Conservation (phyloP, 35 echinoderm and acorn worm genomes). For the Eucidaris tribuloides region DNA sequence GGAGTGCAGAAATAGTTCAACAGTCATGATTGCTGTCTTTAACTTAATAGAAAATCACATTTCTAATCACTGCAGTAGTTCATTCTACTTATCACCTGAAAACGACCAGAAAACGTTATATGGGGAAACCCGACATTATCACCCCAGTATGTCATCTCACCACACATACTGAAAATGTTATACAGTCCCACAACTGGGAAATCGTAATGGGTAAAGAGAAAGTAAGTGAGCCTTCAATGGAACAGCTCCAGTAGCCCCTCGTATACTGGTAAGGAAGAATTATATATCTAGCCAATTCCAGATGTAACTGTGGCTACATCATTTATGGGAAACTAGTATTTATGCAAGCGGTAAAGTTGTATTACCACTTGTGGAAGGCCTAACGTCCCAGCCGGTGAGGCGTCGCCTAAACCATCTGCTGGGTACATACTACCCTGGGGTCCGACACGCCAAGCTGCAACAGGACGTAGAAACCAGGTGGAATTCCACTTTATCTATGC, state of each 20-base stretch:
- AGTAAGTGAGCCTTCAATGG: background rate
- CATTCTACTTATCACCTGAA: background rate
- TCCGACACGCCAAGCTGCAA: no score
- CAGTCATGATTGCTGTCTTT: background rate
- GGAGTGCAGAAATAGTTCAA: background rate
- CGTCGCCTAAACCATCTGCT: no score
- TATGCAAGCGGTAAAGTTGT: background rate
- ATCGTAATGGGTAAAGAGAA: background rate
- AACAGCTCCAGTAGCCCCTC: no score
- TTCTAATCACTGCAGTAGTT: background rate
- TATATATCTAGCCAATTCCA: background rate
- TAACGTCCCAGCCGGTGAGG: no score
- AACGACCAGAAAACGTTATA: background rate
- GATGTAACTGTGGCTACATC: background rate
- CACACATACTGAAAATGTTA: background rate
- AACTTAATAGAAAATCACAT: background rate
- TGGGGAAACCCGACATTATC: background rate
- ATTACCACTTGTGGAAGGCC: no score
- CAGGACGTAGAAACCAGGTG: no score
- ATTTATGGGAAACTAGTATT: background rate
- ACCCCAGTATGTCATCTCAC: background rate
- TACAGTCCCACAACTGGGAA: background rate
- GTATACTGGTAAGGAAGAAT: background rate
- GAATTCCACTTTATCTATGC: no score
- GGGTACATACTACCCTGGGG: no score